Evolutionary conservation across 2,888 invertebrate species (phyloP), one percentile per base, ranked within the genome.

Genomic region (Tenthredo distinguenda): DNA sequence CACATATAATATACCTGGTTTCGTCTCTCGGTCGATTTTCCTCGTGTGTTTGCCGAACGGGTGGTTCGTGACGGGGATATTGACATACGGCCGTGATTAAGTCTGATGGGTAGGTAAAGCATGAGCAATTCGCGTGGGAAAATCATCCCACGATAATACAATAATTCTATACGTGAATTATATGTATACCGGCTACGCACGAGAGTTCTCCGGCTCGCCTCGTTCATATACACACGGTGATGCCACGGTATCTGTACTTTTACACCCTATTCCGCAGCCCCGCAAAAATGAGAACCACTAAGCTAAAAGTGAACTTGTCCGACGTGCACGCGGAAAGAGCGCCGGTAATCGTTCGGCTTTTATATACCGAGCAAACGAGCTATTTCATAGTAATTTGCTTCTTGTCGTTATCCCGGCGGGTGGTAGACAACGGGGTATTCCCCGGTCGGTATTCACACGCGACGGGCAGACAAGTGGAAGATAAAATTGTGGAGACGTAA

Each of bases 361-460:
- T 55, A n/a, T 55, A 50, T 50, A 31, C 31, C 50, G 43, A 74
- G 72, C 21, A 43, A 74, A 40, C 72, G 43, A 74, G 72, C 72
- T 21, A 43, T 74, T 68, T 0, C 31, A 34, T 18, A 26, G 68
- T 68, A 18, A 68, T 68, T 68, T 68, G 68, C 68, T 68, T 18
- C 34, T 18, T 18, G 34, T 15, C 26, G 68, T 18, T 68, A 68
- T 34, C 12, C 34, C 68, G 34, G 12, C 34, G 26, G 26, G 18
- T 68, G 34, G 34, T 15, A 68, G 62, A 68, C 68, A 34, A 65
- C 65, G 21, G 65, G 65, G 21, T 31, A 58, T 65, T 65, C 21
- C 21, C 3, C 68, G 31, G 34, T 68, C 68, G 34, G 68, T 34
- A 34, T 12, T 34, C 34, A 26, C 34, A 68, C 31, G 68, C 68